phyloP scores from a whole-genome alignment of 2,113 vertebrate genomes.

The Erythrocebus patas region DNA sequence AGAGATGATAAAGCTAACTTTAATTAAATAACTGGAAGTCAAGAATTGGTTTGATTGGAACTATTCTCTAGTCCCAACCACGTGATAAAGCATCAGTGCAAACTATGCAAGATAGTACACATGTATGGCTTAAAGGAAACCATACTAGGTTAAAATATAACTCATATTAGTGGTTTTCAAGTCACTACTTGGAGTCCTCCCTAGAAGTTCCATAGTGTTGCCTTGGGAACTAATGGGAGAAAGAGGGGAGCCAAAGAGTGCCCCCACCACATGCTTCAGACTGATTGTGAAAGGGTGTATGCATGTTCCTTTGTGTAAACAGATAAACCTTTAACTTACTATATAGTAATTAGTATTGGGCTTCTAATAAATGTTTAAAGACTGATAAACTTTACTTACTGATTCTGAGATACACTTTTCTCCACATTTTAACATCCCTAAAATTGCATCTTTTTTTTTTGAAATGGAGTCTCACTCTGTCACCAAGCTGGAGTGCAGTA shows the following conservation, averaged over 20 bases:
- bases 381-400: not conserved
- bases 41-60: not conserved
- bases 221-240: not conserved
- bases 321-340: not conserved
- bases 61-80: not conserved
- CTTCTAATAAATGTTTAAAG: conserved; percentile 29
- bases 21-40: conserved; percentile 15
- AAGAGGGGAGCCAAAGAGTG: not conserved
- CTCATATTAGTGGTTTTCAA: not conserved
- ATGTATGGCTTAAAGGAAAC: not conserved
- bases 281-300: not conserved
- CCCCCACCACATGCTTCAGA: not conserved
- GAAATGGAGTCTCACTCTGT: too few relatives aligned
- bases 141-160: not conserved
- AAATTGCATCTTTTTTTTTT: too few relatives aligned
- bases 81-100: not conserved
- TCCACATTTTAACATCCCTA: not conserved
- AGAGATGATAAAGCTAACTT: not conserved
- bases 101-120: not conserved
- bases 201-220: not conserved
- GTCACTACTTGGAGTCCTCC: not conserved
- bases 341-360: not conserved
- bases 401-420: not conserved
- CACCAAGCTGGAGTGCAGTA: too few relatives aligned
- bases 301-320: not conserved